Conservation (phyloP, 2,113 vertebrate genomes). For the Notarius lentiginosus region DNA sequence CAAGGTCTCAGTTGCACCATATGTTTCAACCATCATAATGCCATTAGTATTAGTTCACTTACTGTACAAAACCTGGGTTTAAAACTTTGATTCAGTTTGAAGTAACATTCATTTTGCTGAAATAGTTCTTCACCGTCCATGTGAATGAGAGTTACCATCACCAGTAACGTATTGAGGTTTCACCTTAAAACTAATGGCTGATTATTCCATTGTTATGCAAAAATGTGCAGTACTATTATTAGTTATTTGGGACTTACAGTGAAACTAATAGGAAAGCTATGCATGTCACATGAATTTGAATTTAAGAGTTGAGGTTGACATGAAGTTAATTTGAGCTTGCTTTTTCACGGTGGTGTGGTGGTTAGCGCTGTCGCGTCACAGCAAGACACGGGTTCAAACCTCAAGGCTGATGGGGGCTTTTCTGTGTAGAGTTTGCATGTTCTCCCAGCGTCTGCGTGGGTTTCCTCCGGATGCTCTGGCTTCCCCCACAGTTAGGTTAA, state of each 20-base stretch:
- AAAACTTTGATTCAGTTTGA: background rate
- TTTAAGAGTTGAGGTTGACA: background rate
- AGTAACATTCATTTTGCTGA: background rate
- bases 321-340: background rate
- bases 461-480: too few species aligned
- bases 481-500: too few species aligned
- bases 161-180: background rate
- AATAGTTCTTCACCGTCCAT: background rate
- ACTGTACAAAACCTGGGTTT: background rate
- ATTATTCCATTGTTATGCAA: background rate
- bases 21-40: background rate
- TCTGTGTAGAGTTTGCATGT: too few species aligned
- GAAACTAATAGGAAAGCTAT: background rate
- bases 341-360: too few species aligned
- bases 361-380: too few species aligned
- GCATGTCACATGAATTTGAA: background rate
- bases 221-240: background rate
- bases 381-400: too few species aligned
- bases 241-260: background rate
- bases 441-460: too few species aligned
- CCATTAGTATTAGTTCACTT: background rate
- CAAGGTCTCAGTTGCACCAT: background rate
- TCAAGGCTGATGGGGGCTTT: too few species aligned
- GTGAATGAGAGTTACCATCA: background rate
- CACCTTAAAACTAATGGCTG: background rate